These are phyloP conservation scores for Acleris sparsana DNA, from an alignment of 2,888 invertebrate genomes.

Conservation along the genomic window DNA sequence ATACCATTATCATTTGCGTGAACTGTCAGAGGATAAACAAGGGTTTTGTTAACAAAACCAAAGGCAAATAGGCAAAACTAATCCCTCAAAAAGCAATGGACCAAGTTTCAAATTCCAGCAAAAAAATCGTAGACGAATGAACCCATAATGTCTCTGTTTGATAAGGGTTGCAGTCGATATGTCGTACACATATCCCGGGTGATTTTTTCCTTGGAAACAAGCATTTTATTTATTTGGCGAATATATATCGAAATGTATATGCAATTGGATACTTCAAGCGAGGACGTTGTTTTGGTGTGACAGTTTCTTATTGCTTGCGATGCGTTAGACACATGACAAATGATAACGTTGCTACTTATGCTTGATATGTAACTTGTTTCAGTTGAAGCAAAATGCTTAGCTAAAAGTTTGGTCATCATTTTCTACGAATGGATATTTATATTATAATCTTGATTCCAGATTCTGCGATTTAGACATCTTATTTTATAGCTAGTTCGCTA, in stretches of 20 bases:
- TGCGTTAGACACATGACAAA: conserved; percentile 33
- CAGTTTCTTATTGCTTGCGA: conserved; percentile 34
- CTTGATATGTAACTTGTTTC: too few species aligned
- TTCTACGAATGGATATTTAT: too few species aligned
- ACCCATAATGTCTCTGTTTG: conserved; percentile 64
- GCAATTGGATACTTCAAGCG: conserved; percentile 31
- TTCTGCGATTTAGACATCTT: too few species aligned
- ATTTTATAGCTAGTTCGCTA: too few species aligned
- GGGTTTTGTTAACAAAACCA: neutral
- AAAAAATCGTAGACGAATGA: conserved; percentile 57
- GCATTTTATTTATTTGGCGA: conserved; percentile 47
- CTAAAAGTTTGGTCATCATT: too few species aligned
- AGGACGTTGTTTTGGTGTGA: conserved; percentile 30
- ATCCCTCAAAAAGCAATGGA: conserved; percentile 34
- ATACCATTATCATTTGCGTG: too few species aligned
- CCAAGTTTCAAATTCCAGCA: conserved; percentile 43
- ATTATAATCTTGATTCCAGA: too few species aligned
- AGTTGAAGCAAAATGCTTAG: neutral
- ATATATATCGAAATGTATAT: conserved; percentile 29
- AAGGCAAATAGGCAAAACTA: conserved; percentile 1
- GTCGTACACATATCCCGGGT: conserved; percentile 49
- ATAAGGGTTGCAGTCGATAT: conserved; percentile 65
- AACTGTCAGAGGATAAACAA: neutral
- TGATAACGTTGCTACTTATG: conserved; percentile 17
- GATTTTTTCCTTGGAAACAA: conserved; percentile 48